Conservation (phyloP, 1,140 invertebrate genomes). For the Rhagoletis zephyria region DNA sequence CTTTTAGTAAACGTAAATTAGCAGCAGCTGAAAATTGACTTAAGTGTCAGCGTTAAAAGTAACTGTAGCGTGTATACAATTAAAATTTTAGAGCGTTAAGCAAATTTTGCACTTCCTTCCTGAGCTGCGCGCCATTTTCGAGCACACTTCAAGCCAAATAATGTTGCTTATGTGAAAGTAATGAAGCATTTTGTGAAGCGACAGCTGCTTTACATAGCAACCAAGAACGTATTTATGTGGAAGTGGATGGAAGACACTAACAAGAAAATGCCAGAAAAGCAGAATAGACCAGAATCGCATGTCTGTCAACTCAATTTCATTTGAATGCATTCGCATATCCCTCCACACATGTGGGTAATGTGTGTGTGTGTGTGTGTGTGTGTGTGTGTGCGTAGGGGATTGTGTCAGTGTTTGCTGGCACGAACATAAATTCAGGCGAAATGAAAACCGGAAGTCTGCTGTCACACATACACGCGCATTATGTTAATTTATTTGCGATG, state of each 20-base stretch:
- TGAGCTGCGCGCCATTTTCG: background rate
- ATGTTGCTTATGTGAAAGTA: background rate
- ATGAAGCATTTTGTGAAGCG: background rate
- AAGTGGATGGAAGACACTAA: background rate
- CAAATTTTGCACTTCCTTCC: conserved; percentile 25
- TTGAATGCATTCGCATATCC: conserved; percentile 29
- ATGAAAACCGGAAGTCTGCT: conserved; percentile 58
- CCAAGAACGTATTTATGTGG: background rate
- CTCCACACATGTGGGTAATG: background rate
- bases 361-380: background rate
- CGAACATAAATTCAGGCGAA: conserved; percentile 56
- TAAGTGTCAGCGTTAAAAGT: background rate
- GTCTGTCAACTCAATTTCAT: conserved; percentile 43
- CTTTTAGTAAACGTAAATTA: too few species aligned
- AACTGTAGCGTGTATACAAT: conserved; percentile 16
- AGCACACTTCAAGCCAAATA: conserved; percentile 18
- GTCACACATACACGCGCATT: conserved; percentile 57
- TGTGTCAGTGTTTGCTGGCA: conserved; percentile 10
- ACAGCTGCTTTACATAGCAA: background rate
- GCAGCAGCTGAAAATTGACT: too few species aligned
- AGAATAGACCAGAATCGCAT: background rate
- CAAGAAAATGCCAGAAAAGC: conserved; percentile 1
- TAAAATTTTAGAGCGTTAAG: background rate
- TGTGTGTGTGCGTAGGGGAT: background rate
- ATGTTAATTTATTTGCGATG: conserved; percentile 58